Evolutionary conservation across 2,888 invertebrate genomes (phyloP).

Genomic region (Conomelus anceps): DNA sequence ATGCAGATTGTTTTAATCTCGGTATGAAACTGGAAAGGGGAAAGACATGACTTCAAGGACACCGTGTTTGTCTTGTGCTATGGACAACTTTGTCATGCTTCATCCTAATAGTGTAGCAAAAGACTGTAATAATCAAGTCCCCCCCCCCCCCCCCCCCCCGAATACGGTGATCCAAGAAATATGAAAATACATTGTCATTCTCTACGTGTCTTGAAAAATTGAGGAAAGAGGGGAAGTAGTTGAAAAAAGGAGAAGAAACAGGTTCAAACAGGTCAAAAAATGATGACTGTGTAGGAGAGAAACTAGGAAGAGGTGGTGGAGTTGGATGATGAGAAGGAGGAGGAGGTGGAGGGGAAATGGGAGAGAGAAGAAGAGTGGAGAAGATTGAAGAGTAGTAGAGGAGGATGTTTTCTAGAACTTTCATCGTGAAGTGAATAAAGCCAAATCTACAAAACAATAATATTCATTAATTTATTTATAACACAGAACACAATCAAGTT

Average conservation of each 20-base stretch:
- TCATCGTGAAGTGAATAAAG: too few species aligned
- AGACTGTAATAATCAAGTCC: not conserved
- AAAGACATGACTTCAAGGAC: not conserved
- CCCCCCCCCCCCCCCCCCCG: not conserved
- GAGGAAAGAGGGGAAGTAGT: not conserved
- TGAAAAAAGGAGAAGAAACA: not conserved
- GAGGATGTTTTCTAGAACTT: too few species aligned
- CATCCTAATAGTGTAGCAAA: not conserved
- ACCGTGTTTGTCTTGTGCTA: not conserved
- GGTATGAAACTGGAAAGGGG: not conserved
- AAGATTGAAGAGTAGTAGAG: too few species aligned
- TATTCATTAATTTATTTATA: too few species aligned
- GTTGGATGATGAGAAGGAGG: too few species aligned
- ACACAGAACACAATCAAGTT: too few species aligned
- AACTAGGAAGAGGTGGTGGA: not conserved
- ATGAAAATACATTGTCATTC: not conserved
- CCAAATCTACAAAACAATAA: too few species aligned
- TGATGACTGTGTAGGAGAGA: not conserved
- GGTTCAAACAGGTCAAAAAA: not conserved
- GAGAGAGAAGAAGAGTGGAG: too few species aligned
- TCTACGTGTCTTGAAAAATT: not conserved
- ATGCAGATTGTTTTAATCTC: not conserved
- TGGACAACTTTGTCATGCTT: not conserved
- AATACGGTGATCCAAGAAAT: not conserved
- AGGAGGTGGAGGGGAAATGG: too few species aligned